Conservation (phyloP, 92 coral and sea anemone species). For the Meandrina meandrites region DNA sequence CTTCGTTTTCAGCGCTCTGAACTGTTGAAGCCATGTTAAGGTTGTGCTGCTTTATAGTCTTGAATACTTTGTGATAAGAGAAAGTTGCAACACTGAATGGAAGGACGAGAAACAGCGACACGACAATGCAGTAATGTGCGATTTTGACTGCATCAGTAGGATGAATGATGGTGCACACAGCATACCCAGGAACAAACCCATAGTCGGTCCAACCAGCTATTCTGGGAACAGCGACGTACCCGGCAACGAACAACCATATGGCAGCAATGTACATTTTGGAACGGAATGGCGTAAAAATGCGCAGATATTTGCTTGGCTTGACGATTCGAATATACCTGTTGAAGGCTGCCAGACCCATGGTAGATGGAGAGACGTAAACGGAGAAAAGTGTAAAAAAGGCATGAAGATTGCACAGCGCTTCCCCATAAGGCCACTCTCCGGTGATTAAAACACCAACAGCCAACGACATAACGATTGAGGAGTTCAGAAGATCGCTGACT, state of each 20-base stretch:
- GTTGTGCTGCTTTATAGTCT: constrained; percentile 12
- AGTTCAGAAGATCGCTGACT: constrained; percentile 1
- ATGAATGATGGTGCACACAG: constrained; percentile 10
- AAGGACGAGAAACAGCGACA: not conserved
- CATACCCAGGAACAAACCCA: constrained; percentile 25
- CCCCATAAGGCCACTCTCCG: constrained; percentile 22
- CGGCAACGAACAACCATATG: constrained; percentile 9
- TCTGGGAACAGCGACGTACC: constrained; percentile 13
- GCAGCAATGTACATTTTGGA: not conserved
- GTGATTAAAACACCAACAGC: constrained; percentile 17
- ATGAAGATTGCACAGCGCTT: constrained; percentile 1
- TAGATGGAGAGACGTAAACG: constrained; percentile 26
- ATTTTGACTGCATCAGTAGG: constrained; percentile 16
- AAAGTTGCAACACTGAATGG: constrained; percentile 3
- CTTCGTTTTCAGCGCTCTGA: not conserved
- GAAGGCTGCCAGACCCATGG: constrained; percentile 23
- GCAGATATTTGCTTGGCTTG: not conserved
- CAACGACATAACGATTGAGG: constrained; percentile 10
- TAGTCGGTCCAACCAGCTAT: not conserved
- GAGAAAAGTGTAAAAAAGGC: constrained; percentile 14
- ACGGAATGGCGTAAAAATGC: constrained; percentile 5
- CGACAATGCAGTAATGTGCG: constrained; percentile 13
- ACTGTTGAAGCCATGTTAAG: not conserved
- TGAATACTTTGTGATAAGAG: constrained; percentile 8
- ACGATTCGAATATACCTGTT: constrained; percentile 30